Evolutionary conservation across 2,113 vertebrate species (phyloP).

Genomic region (Coptodon rendalli): DNA sequence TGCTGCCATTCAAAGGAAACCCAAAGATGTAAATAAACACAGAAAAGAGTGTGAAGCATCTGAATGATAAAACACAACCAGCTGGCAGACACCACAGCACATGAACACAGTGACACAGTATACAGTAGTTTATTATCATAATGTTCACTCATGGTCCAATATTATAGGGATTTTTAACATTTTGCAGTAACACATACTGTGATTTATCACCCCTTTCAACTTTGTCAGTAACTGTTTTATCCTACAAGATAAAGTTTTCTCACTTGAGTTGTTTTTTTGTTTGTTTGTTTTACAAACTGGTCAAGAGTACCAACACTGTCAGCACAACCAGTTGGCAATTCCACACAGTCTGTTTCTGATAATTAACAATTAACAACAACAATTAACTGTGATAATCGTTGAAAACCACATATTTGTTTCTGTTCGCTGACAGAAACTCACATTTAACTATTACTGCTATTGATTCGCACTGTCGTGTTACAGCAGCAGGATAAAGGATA

Average conservation of each 20-base stretch:
- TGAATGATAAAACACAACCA: background rate
- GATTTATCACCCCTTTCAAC: background rate
- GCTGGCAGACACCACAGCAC: background rate
- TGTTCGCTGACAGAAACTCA: background rate
- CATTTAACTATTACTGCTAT: background rate
- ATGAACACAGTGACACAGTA: background rate
- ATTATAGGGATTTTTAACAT: background rate
- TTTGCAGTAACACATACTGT: background rate
- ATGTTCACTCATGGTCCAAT: background rate
- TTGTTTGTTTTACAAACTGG: background rate
- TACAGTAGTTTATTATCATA: background rate
- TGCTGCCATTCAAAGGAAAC: background rate
- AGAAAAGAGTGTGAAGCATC: background rate
- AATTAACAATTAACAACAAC: too few species aligned
- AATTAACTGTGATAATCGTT: background rate
- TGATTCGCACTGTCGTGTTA: background rate
- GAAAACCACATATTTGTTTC: background rate
- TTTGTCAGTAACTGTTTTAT: background rate
- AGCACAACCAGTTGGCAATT: background rate
- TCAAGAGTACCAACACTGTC: background rate
- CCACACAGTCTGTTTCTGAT: background rate
- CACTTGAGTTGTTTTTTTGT: background rate
- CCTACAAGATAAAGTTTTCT: background rate
- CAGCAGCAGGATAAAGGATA: background rate
- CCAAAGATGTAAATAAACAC: background rate